phyloP scores from a whole-genome alignment of 1,140 invertebrate genomes.

The Hycleus cichorii region DNA sequence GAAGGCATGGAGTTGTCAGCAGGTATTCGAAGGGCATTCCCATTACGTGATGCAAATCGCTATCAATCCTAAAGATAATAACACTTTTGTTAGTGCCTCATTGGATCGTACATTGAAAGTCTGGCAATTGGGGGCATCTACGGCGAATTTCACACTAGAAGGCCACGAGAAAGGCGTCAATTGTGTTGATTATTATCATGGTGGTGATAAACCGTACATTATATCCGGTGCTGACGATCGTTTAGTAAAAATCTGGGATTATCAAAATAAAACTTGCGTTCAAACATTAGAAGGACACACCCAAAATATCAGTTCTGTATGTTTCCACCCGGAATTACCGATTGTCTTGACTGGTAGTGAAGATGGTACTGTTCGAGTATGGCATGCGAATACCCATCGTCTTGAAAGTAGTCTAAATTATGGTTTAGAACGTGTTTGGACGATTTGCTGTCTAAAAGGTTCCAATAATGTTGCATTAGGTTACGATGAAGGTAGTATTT shows the following conservation, averaged over 20 bases:
- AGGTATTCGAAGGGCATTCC: conserved; percentile 96
- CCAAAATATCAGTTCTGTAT: conserved; percentile 89
- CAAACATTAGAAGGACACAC: conserved; percentile 96
- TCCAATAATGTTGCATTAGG: conserved; percentile 92
- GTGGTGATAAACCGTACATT: conserved; percentile 97
- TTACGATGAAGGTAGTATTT: conserved; percentile 97
- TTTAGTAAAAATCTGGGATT: conserved; percentile 99
- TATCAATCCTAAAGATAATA: conserved; percentile 99
- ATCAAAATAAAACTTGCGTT: conserved; percentile 99
- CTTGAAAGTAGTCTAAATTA: conserved; percentile 97
- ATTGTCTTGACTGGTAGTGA: conserved; percentile 96
- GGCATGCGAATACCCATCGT: conserved; percentile 97
- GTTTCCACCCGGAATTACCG: conserved; percentile 96
- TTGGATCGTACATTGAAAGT: conserved; percentile 96
- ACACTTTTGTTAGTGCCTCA: conserved; percentile 99
- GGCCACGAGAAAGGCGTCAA: conserved; percentile 99
- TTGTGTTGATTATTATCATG: conserved; percentile 98
- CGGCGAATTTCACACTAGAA: conserved; percentile 96
- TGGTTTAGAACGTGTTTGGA: conserved; percentile 97
- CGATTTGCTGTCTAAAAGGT: conserved; percentile 89
- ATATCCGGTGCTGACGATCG: conserved; percentile 98
- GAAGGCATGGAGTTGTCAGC: conserved; percentile 93
- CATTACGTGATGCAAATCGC: conserved; percentile 99
- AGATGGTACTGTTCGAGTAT: conserved; percentile 92
- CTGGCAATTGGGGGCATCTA: conserved; percentile 68